Evolutionary conservation across 2,888 invertebrate genomes (phyloP).

Genomic region (Syritta pipiens): DNA sequence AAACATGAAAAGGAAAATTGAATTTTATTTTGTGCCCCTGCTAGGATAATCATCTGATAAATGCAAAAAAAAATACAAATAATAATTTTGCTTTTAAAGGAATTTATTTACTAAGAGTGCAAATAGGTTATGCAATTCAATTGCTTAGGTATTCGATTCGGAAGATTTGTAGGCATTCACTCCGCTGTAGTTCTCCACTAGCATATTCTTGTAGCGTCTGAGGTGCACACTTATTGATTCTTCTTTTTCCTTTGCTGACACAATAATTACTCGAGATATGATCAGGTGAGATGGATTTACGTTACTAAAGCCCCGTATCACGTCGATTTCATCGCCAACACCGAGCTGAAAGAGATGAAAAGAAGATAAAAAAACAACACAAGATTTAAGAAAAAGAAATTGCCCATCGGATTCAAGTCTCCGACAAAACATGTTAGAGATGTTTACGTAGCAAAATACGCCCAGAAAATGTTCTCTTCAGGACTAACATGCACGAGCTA

Average conservation of each 20-base stretch:
- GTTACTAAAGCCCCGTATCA: conserved; percentile 84
- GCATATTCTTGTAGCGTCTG: conserved; percentile 84
- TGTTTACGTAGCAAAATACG: too few relatives aligned
- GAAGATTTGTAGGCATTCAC: conserved; percentile 76
- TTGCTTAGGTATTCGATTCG: conserved; percentile 72
- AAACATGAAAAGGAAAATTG: neutral
- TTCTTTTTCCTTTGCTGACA: conserved; percentile 81
- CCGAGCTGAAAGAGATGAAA: conserved; percentile 80
- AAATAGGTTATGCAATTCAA: neutral
- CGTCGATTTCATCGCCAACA: conserved; percentile 88
- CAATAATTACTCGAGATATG: conserved; percentile 85
- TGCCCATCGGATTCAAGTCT: neutral
- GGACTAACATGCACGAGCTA: too few relatives aligned
- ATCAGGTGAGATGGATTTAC: conserved; percentile 85
- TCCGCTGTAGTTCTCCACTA: conserved; percentile 86
- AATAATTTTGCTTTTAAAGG: neutral
- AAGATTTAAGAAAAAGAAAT: neutral
- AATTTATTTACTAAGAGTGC: conserved; percentile 21
- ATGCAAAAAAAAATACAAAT: too few relatives aligned
- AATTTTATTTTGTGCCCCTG: neutral
- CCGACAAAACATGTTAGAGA: too few relatives aligned
- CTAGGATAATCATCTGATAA: too few relatives aligned
- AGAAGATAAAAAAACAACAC: neutral
- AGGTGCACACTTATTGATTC: conserved; percentile 83
- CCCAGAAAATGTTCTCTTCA: too few relatives aligned